A percentile compares a stretch with the other conserved stretches of the same genome.
These are phyloP conservation scores for Paracanthobrama guichenoti DNA, from an alignment of 2,113 vertebrate species.

Conservation along the genomic window DNA sequence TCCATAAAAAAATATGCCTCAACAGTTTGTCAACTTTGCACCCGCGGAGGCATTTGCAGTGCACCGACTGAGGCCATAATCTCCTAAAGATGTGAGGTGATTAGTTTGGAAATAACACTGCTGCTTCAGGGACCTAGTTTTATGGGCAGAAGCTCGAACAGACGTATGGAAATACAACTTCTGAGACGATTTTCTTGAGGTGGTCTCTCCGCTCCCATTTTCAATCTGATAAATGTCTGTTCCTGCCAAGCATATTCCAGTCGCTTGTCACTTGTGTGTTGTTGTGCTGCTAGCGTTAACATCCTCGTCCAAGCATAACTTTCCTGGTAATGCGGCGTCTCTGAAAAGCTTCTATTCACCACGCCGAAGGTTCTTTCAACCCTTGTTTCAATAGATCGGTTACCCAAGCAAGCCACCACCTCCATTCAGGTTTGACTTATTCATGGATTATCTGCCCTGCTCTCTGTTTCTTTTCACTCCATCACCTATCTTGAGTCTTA, in stretches of 20 bases:
- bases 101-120: conserved; percentile 44
- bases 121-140: conserved; percentile 39
- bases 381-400: conserved; percentile 6
- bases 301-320: neutral
- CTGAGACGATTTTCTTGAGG: conserved; percentile 25
- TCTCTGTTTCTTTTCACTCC: conserved; percentile 28
- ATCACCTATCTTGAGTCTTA: conserved; percentile 52
- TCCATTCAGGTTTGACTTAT: conserved; percentile 48
- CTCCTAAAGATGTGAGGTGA: conserved; percentile 47
- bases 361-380: neutral
- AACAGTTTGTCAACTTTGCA: conserved; percentile 69
- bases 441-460: conserved; percentile 52
- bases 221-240: conserved; percentile 28
- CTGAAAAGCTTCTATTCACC: neutral
- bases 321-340: neutral
- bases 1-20: conserved; percentile 67
- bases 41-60: conserved; percentile 57
- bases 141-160: conserved; percentile 21
- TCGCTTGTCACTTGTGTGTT: neutral
- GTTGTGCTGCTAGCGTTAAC: neutral
- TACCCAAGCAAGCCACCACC: neutral
- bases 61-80: conserved; percentile 42
- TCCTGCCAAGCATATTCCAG: conserved; percentile 15
- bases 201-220: conserved; percentile 42
- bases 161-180: conserved; percentile 40